Evolutionary conservation across 1,140 invertebrate species (phyloP).

Genomic region (Tetramorium alpestre): DNA sequence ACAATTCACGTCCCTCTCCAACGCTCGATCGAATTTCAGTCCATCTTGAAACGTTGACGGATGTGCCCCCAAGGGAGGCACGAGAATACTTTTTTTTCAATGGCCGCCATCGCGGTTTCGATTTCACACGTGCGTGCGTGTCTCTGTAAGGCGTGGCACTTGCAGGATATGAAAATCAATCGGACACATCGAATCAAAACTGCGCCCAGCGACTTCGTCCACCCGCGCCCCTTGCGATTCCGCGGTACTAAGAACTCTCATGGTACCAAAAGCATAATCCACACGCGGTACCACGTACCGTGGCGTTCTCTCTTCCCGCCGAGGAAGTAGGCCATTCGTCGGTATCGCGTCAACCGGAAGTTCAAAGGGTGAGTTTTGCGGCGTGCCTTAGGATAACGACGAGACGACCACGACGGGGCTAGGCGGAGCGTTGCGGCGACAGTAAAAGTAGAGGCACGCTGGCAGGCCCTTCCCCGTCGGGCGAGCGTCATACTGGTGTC

Average conservation of each 20-base stretch:
- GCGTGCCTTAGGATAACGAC: slow-evolving; percentile 15
- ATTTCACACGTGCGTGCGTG: slow-evolving; percentile 50
- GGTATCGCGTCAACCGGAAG: slow-evolving; percentile 49
- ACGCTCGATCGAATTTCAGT: slow-evolving; percentile 15
- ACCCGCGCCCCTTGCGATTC: background rate
- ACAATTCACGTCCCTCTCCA: background rate
- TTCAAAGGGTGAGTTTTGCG: slow-evolving; percentile 52
- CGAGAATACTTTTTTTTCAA: background rate
- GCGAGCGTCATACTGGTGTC: slow-evolving; percentile 82
- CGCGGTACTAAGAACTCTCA: background rate
- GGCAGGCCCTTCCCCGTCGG: slow-evolving; percentile 80
- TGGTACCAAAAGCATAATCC: background rate
- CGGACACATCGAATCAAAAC: slow-evolving; percentile 36
- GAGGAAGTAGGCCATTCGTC: slow-evolving; percentile 39
- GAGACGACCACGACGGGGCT: slow-evolving; percentile 76
- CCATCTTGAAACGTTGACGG: slow-evolving; percentile 17
- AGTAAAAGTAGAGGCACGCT: slow-evolving; percentile 79
- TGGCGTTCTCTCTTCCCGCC: background rate
- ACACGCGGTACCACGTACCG: background rate
- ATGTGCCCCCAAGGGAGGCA: background rate
- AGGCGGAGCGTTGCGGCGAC: slow-evolving; percentile 79
- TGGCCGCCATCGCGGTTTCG: slow-evolving; percentile 21
- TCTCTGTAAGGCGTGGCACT: slow-evolving; percentile 71
- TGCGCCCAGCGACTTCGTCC: slow-evolving; percentile 15
- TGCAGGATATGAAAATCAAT: slow-evolving; percentile 71